phyloP scores from a whole-genome alignment of 2,113 vertebrate species.

The Aspidoscelis tigris region DNA sequence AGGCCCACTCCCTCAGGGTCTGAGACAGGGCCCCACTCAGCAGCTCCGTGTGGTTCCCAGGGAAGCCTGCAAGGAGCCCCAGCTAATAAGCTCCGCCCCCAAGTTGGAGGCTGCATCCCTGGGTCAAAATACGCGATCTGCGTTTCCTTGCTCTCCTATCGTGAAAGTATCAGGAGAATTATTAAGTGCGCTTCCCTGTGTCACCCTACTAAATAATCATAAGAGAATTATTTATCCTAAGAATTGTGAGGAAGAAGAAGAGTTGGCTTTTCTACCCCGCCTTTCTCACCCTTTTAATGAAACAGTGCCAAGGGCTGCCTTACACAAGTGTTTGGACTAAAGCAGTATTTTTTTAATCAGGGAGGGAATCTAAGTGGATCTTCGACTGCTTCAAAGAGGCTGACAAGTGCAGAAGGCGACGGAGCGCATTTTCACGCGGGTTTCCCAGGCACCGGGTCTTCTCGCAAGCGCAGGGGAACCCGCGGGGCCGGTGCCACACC shows the following conservation, averaged over 20 bases:
- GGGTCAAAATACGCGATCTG: too few species aligned
- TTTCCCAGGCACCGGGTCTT: background rate
- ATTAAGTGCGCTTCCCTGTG: background rate
- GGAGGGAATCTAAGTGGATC: background rate
- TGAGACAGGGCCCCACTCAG: too few species aligned
- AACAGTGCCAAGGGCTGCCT: background rate
- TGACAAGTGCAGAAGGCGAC: background rate
- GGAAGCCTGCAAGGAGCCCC: too few species aligned
- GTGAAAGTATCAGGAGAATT: background rate
- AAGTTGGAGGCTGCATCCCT: too few species aligned
- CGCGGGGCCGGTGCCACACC: too few species aligned
- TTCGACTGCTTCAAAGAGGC: background rate
- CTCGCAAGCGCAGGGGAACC: background rate
- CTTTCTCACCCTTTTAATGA: background rate
- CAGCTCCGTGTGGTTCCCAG: too few species aligned
- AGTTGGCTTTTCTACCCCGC: too few species aligned
- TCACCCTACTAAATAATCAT: background rate
- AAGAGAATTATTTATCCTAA: background rate
- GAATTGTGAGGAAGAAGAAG: background rate
- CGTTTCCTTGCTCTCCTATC: too few species aligned
- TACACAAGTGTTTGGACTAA: background rate
- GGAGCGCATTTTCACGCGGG: background rate
- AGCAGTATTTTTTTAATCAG: background rate
- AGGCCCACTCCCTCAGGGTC: too few species aligned
- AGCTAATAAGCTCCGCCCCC: too few species aligned